Evolutionary conservation across 2,113 vertebrate species (phyloP).

Genomic region (Carassius auratus): DNA sequence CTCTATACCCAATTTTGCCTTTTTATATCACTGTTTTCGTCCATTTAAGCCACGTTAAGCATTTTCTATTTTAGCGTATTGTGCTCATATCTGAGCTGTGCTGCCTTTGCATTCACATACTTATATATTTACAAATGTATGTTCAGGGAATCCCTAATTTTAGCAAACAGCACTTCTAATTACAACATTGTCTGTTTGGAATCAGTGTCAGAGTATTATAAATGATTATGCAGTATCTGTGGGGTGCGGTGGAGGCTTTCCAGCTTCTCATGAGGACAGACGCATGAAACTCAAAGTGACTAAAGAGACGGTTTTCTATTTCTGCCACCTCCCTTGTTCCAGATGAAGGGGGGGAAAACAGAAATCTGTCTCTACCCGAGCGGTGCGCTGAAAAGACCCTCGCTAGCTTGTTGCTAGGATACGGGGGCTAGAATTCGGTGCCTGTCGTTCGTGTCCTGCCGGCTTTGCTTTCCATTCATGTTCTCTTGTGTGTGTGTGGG

Average conservation of each 20-base stretch:
- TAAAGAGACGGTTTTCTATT: constrained; percentile 26
- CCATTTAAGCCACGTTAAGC: no score
- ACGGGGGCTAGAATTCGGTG: constrained; percentile 74
- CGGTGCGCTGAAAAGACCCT: constrained; percentile 72
- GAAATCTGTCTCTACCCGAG: constrained; percentile 73
- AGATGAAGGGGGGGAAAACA: constrained; percentile 56
- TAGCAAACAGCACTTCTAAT: background rate
- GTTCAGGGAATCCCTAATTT: background rate
- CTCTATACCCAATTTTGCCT: no score
- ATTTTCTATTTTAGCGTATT: no score
- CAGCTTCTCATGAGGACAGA: constrained; percentile 42
- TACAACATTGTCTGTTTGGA: background rate
- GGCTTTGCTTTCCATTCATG: constrained; percentile 73
- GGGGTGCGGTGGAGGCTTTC: constrained; percentile 34
- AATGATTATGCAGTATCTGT: background rate
- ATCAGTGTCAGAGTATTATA: background rate
- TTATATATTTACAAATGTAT: no score
- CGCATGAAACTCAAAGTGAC: constrained; percentile 24
- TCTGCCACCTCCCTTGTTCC: background rate
- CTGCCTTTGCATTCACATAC: no score
- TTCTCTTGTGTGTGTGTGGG: constrained; percentile 59
- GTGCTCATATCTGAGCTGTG: no score
- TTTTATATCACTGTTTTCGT: no score
- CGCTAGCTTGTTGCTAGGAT: constrained; percentile 79
- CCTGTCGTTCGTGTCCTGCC: constrained; percentile 71